Evolutionary conservation across 2,888 invertebrate species (phyloP).

Genomic region (Drosophila mercatorum): DNA sequence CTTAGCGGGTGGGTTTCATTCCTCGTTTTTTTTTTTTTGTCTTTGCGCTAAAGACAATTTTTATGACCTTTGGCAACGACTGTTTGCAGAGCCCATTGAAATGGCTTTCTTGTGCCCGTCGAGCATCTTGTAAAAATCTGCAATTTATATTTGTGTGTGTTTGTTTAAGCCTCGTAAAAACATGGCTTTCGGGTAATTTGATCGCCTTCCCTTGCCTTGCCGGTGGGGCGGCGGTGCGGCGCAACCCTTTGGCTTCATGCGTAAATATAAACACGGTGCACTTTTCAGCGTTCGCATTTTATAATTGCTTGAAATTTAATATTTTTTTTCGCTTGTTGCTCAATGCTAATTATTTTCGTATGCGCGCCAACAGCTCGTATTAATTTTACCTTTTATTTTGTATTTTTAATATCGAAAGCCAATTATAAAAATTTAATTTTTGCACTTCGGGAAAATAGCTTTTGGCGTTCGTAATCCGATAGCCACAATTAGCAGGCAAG

Average conservation of each 20-base stretch:
- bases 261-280: constrained; percentile 46
- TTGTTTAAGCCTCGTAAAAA: constrained; percentile 66
- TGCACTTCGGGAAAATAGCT: constrained; percentile 64
- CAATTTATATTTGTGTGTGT: constrained; percentile 66
- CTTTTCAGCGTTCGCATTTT: constrained; percentile 62
- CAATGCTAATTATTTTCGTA: constrained; percentile 75
- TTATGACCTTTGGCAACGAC: constrained; percentile 79
- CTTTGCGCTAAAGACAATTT: constrained; percentile 71
- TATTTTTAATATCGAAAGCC: constrained; percentile 58
- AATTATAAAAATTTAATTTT: constrained; percentile 76
- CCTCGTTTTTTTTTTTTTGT: constrained; percentile 2
- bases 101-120: constrained; percentile 64
- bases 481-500: constrained; percentile 67
- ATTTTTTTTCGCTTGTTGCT: constrained; percentile 61
- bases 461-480: constrained; percentile 73
- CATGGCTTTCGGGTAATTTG: constrained; percentile 51
- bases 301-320: constrained; percentile 81
- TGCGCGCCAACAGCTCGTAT: constrained; percentile 22
- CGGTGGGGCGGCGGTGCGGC: neutral
- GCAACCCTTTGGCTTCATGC: constrained; percentile 44
- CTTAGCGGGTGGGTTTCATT: constrained; percentile 10
- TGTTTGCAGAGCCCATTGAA: constrained; percentile 78
- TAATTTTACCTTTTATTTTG: constrained; percentile 15
- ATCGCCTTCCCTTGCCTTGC: constrained; percentile 31
- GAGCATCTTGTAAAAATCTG: constrained; percentile 65